These are phyloP conservation scores for Larimichthys crocea DNA, from an alignment of 2,113 vertebrate species.

Conservation along the genomic window DNA sequence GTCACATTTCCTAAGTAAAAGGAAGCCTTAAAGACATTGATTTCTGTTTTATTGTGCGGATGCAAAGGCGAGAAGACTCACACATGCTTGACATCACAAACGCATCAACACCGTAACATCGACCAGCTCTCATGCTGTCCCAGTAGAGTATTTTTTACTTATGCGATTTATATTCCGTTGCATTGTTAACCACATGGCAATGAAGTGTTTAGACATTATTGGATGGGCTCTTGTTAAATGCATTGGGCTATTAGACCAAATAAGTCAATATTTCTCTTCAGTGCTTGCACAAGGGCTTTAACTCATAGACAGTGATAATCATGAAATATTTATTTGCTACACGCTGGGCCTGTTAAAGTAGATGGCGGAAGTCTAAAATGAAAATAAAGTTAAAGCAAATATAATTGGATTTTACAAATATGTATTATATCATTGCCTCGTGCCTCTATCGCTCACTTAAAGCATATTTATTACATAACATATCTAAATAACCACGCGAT, in stretches of 20 bases:
- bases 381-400: constrained; percentile 17
- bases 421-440: neutral
- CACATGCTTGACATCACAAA: neutral
- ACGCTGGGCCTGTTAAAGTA: constrained; percentile 3
- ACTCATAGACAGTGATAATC: constrained; percentile 5
- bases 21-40: constrained; percentile 45
- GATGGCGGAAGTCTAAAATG: neutral
- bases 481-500: constrained; percentile 4
- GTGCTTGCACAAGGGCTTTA: constrained; percentile 5
- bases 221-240: constrained; percentile 35
- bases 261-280: constrained; percentile 47
- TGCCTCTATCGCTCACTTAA: neutral
- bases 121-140: neutral
- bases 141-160: neutral
- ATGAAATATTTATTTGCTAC: constrained; percentile 36
- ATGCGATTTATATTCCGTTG: neutral
- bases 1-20: constrained; percentile 46
- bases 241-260: constrained; percentile 25
- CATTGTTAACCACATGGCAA: constrained; percentile 18
- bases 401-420: neutral
- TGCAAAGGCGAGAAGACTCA: neutral
- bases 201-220: constrained; percentile 56
- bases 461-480: neutral
- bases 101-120: neutral
- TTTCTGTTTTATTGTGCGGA: constrained; percentile 50